These are phyloP conservation scores for Miichthys miiuy DNA, from an alignment of 2,797 vertebrate genomes.

Conservation along the genomic window DNA sequence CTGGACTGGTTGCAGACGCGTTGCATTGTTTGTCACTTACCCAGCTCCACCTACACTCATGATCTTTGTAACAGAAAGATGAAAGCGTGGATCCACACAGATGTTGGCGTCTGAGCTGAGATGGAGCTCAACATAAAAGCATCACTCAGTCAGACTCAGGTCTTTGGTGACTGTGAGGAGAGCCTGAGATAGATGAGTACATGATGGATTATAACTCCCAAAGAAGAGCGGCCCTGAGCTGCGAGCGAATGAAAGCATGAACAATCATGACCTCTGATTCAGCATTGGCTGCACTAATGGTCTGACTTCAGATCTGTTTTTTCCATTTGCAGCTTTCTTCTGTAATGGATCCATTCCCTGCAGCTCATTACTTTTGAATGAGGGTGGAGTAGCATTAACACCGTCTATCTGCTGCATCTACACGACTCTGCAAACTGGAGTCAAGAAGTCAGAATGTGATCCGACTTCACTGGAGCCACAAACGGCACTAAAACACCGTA, in stretches of 20 bases:
- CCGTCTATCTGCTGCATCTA: conserved; percentile 27
- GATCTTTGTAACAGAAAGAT: too few species aligned
- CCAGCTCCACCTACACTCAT: too few species aligned
- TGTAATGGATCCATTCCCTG: conserved; percentile 64
- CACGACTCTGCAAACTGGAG: conserved; percentile 46
- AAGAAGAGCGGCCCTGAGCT: not conserved
- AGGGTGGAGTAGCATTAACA: conserved; percentile 45
- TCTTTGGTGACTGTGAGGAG: not conserved
- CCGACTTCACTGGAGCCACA: not conserved
- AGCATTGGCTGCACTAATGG: conserved; percentile 17
- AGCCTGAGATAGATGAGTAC: too few species aligned
- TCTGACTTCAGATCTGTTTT: conserved; percentile 14
- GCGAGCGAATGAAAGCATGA: not conserved
- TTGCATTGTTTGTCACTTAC: too few species aligned
- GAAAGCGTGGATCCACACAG: too few species aligned
- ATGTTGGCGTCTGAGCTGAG: too few species aligned
- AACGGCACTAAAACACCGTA: too few species aligned
- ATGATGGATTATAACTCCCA: not conserved
- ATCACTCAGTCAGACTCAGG: not conserved
- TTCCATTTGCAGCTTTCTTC: conserved; percentile 43
- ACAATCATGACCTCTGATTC: conserved; percentile 22
- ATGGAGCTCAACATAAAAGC: not conserved
- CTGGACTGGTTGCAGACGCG: too few species aligned
- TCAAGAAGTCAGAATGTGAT: conserved; percentile 17
- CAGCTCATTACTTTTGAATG: conserved; percentile 73